Conservation (phyloP, 2,797 vertebrate species). For the Rousettus madagascariensis region DNA sequence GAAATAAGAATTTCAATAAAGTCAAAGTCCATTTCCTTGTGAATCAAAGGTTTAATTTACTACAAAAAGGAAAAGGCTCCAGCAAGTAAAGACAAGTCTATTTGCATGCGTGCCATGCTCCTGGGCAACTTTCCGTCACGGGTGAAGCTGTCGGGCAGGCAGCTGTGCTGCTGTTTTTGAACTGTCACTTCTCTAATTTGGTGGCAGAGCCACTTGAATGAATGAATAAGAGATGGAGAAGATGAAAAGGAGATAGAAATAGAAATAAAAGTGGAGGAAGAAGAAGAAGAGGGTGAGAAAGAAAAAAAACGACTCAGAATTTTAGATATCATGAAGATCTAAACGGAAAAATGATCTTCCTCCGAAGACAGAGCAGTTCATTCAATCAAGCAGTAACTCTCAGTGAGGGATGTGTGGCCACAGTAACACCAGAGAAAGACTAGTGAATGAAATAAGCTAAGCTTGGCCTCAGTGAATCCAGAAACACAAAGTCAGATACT, state of each 20-base stretch:
- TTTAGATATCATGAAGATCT: neutral
- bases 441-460: neutral
- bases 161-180: conserved; percentile 28
- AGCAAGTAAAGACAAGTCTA: conserved; percentile 49
- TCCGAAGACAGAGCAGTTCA: conserved; percentile 16
- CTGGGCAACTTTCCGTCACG: neutral
- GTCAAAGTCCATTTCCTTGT: conserved; percentile 65
- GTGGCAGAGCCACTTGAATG: neutral
- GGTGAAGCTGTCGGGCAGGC: neutral
- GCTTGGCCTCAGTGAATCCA: neutral
- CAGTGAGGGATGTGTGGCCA: neutral
- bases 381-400: neutral
- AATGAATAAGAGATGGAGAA: neutral
- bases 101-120: conserved; percentile 46
- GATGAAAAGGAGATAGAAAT: neutral
- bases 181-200: conserved; percentile 38
- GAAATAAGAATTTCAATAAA: conserved; percentile 58
- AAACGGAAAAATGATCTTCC: neutral
- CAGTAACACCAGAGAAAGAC: neutral
- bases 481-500: neutral
- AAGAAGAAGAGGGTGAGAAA: neutral
- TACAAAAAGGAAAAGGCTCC: conserved; percentile 35
- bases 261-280: neutral
- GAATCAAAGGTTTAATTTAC: conserved; percentile 63
- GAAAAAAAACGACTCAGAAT: neutral